These are phyloP conservation scores for Hirundichthys speculiger DNA, from an alignment of 2,113 vertebrate genomes.

Conservation along the genomic window DNA sequence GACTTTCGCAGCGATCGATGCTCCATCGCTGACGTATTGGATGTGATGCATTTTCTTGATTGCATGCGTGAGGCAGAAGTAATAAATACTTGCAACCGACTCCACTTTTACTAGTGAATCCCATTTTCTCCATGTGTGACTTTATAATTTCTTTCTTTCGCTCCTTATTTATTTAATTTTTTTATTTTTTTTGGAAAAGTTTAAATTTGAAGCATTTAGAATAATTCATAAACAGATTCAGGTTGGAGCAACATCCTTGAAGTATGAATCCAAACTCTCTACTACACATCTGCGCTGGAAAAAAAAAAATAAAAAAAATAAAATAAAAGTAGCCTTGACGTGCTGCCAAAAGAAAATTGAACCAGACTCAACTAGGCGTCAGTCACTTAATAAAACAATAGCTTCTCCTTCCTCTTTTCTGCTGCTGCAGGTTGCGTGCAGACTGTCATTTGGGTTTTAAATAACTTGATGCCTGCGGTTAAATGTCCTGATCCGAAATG, in stretches of 20 bases:
- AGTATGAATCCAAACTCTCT: constrained; percentile 31
- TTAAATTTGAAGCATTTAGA: constrained; percentile 29
- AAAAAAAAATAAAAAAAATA: constrained; percentile 2
- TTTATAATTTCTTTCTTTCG: no score
- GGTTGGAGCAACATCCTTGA: constrained; percentile 26
- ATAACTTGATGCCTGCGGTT: constrained; percentile 35
- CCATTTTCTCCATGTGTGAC: constrained; percentile 7
- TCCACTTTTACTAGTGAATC: constrained; percentile 6
- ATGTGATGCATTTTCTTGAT: constrained; percentile 22
- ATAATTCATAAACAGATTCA: constrained; percentile 53
- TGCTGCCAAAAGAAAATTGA: constrained; percentile 48
- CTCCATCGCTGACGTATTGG: not conserved
- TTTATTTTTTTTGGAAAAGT: constrained; percentile 20
- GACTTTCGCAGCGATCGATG: not conserved
- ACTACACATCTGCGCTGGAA: constrained; percentile 18
- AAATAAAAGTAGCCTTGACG: constrained; percentile 23
- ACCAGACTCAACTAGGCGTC: constrained; percentile 40
- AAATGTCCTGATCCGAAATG: constrained; percentile 27
- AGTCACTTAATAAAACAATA: constrained; percentile 62
- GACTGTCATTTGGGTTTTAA: constrained; percentile 27
- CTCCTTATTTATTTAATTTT: not conserved
- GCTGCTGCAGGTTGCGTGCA: constrained; percentile 26
- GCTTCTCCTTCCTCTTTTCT: constrained; percentile 9
- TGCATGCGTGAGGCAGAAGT: constrained; percentile 5
- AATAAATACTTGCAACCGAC: constrained; percentile 15